Conservation (phyloP, 2,113 vertebrate genomes). For the Psilopsiagon aurifrons region DNA sequence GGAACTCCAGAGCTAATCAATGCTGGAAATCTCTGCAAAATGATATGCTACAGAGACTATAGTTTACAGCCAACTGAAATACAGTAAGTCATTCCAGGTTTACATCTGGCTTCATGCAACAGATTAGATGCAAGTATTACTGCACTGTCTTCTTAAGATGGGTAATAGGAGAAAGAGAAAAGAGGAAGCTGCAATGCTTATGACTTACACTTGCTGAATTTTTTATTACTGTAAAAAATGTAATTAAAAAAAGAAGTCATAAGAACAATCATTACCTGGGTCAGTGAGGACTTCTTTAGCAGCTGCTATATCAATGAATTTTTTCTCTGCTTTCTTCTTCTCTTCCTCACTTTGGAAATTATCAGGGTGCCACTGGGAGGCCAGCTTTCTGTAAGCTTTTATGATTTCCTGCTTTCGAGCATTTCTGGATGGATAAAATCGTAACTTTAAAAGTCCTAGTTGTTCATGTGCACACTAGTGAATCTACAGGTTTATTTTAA, state of each 20-base stretch:
- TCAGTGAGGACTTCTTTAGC: conserved; percentile 98
- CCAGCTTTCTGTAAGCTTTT: conserved; percentile 95
- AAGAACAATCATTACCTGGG: conserved; percentile 80
- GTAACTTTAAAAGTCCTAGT: neutral
- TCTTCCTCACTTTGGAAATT: conserved; percentile 94
- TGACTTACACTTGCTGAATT: neutral
- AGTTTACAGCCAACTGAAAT: neutral
- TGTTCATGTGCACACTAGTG: neutral
- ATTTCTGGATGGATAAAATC: conserved; percentile 75
- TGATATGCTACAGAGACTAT: neutral
- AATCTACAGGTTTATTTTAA: neutral
- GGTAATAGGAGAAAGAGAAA: neutral
- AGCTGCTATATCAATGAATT: conserved; percentile 97
- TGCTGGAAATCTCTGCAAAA: neutral
- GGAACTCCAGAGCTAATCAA: neutral
- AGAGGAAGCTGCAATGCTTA: neutral
- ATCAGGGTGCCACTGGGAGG: conserved; percentile 97
- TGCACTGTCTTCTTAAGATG: neutral
- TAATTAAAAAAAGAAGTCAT: neutral
- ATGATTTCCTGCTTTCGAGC: conserved; percentile 98
- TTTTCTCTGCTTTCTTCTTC: conserved; percentile 97
- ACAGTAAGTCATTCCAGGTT: neutral
- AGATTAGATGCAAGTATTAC: neutral
- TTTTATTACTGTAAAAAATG: neutral
- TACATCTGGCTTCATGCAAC: neutral